Conservation (phyloP, 2,888 invertebrate species). For the Rotaria sp. region DNA sequence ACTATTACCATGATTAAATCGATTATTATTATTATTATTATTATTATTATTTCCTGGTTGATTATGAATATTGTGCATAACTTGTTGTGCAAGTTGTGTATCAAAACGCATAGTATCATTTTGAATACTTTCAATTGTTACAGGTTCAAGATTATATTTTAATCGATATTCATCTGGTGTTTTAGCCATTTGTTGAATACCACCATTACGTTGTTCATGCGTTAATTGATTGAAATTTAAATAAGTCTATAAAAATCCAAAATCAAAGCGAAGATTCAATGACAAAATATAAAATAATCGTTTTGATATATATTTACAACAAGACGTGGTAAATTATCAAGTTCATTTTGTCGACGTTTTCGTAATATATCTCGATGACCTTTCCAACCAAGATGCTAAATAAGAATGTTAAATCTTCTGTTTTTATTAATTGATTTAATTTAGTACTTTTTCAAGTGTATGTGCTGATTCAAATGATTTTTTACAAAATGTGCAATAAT, state of each 20-base stretch:
- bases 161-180: not conserved
- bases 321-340: not conserved
- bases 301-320: not conserved
- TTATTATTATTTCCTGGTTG: not conserved
- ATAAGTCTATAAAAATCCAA: not conserved
- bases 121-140: not conserved
- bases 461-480: not conserved
- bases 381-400: conserved; percentile 21
- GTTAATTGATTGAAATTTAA: conserved; percentile 5
- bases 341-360: not conserved
- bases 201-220: not conserved
- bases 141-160: not conserved
- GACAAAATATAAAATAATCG: no score
- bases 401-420: no score
- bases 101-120: not conserved
- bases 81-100: conserved; percentile 12
- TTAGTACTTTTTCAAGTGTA: conserved; percentile 9
- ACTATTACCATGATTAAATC: not conserved
- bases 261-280: not conserved
- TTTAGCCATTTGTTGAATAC: conserved; percentile 21
- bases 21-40: not conserved
- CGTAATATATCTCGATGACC: not conserved
- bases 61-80: not conserved
- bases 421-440: not conserved
- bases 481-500: conserved; percentile 23